Conservation (phyloP, 1,140 invertebrate species). For the Bombus consobrinus region DNA sequence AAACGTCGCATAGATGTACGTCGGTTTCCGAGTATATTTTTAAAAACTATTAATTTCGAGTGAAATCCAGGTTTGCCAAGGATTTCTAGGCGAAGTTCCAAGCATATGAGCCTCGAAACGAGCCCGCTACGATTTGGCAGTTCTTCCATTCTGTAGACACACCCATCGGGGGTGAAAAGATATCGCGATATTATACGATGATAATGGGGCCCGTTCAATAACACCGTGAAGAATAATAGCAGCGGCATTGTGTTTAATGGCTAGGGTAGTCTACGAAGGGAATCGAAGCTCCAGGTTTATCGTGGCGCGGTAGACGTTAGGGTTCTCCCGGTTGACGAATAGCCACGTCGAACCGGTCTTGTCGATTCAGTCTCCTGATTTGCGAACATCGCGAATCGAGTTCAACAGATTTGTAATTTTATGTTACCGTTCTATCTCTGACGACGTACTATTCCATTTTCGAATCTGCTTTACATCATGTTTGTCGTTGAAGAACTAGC, state of each 20-base stretch:
- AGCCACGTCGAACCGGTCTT: constrained; percentile 57
- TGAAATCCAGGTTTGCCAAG: constrained; percentile 33
- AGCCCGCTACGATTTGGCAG: constrained; percentile 58
- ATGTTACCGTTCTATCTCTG: background rate
- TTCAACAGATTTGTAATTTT: background rate
- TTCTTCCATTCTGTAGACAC: constrained; percentile 54
- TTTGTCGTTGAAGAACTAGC: too few relatives aligned
- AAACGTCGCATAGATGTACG: background rate
- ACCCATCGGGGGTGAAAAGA: constrained; percentile 63
- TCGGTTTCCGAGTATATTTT: constrained; percentile 17
- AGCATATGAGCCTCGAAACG: constrained; percentile 34
- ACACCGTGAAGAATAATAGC: constrained; percentile 72
- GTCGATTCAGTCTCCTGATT: constrained; percentile 47
- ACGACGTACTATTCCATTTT: background rate
- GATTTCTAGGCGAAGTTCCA: constrained; percentile 54
- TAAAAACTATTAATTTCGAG: constrained; percentile 47
- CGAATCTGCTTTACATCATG: background rate
- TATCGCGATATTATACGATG: constrained; percentile 73
- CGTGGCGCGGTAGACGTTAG: constrained; percentile 55
- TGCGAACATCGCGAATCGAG: background rate
- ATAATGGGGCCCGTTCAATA: constrained; percentile 72
- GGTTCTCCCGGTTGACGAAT: constrained; percentile 63
- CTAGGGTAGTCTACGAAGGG: constrained; percentile 64
- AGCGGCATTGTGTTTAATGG: constrained; percentile 71
- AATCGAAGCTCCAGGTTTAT: constrained; percentile 65